Evolutionary conservation across 2,113 vertebrate genomes (phyloP).

Genomic region (Sander lucioperca): DNA sequence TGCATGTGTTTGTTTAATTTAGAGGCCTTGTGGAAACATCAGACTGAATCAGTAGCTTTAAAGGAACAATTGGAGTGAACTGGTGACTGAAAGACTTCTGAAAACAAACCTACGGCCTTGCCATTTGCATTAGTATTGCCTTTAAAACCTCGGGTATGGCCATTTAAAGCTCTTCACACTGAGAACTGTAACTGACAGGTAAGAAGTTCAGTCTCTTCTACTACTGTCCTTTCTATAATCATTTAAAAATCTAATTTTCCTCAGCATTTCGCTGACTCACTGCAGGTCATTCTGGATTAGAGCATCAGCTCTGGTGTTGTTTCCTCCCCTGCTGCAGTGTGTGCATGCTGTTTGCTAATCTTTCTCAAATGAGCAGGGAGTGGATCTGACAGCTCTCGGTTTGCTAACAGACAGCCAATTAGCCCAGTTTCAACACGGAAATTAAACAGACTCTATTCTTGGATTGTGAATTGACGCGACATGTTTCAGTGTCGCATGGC

Average conservation of each 20-base stretch:
- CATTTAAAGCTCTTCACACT: background rate
- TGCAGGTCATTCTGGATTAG: conserved; percentile 38
- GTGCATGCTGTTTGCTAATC: conserved; percentile 56
- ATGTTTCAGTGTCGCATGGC: conserved; percentile 38
- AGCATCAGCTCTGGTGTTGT: conserved; percentile 19
- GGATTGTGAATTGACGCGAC: conserved; percentile 47
- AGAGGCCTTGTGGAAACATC: background rate
- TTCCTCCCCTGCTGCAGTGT: conserved; percentile 33
- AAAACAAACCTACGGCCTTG: background rate
- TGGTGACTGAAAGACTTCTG: background rate
- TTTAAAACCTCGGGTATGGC: background rate
- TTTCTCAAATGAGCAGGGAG: conserved; percentile 48
- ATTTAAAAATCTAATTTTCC: conserved; percentile 17
- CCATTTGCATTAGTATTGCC: background rate
- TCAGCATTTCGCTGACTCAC: conserved; percentile 16
- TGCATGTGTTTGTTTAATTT: background rate
- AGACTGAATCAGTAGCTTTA: background rate
- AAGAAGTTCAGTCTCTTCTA: background rate
- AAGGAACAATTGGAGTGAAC: background rate
- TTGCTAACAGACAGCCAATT: conserved; percentile 70
- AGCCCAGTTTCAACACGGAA: conserved; percentile 64
- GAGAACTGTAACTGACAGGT: conserved; percentile 13
- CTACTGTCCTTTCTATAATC: conserved; percentile 3
- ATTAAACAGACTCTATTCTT: conserved; percentile 63
- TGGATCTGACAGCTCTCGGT: conserved; percentile 66